A percentile compares a stretch with the other conserved stretches of the same genome.
These are phyloP conservation scores for Campodea augens DNA, from an alignment of 1,140 invertebrate genomes.

Conservation along the genomic window DNA sequence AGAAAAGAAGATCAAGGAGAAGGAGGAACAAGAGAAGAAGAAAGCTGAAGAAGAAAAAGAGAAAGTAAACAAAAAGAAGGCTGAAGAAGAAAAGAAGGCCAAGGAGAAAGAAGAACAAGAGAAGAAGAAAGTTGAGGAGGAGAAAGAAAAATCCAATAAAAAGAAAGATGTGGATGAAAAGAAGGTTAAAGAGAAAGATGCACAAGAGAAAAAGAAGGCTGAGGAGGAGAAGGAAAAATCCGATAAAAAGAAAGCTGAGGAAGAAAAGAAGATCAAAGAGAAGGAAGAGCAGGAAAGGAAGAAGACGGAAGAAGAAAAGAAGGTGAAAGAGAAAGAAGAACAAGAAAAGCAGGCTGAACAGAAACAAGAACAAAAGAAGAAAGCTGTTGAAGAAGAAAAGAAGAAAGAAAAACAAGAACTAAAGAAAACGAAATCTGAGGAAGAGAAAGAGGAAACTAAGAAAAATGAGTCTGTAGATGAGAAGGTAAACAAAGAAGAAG, in stretches of 20 bases:
- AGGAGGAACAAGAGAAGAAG: neutral
- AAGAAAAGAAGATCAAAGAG: slow-evolving; percentile 14
- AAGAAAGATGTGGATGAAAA: slow-evolving; percentile 12
- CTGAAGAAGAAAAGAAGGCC: slow-evolving; percentile 8
- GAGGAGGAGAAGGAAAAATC: slow-evolving; percentile 14
- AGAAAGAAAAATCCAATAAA: slow-evolving; percentile 12
- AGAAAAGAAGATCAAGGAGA: neutral
- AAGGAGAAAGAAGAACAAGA: slow-evolving; percentile 6
- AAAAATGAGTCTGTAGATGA: slow-evolving; percentile 10
- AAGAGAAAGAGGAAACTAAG: slow-evolving; percentile 11
- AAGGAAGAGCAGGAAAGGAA: slow-evolving; percentile 14
- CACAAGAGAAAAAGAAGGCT: slow-evolving; percentile 14
- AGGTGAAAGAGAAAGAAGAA: slow-evolving; percentile 13
- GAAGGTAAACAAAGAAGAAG: slow-evolving; percentile 16
- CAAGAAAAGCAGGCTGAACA: slow-evolving; percentile 13
- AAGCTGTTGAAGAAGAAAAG: slow-evolving; percentile 12
- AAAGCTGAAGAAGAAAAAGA: slow-evolving; percentile 6
- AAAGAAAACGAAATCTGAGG: slow-evolving; percentile 13
- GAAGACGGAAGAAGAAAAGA: slow-evolving; percentile 11
- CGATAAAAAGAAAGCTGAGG: slow-evolving; percentile 14
- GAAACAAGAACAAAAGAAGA: slow-evolving; percentile 13
- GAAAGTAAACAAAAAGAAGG: slow-evolving; percentile 11
- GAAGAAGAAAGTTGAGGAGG: slow-evolving; percentile 11
- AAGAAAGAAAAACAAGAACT: slow-evolving; percentile 14
- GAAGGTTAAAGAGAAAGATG: slow-evolving; percentile 14